Base-by-base conservation (phyloP, 2,888 invertebrate species). In the Nomada goodeniana region DNA sequence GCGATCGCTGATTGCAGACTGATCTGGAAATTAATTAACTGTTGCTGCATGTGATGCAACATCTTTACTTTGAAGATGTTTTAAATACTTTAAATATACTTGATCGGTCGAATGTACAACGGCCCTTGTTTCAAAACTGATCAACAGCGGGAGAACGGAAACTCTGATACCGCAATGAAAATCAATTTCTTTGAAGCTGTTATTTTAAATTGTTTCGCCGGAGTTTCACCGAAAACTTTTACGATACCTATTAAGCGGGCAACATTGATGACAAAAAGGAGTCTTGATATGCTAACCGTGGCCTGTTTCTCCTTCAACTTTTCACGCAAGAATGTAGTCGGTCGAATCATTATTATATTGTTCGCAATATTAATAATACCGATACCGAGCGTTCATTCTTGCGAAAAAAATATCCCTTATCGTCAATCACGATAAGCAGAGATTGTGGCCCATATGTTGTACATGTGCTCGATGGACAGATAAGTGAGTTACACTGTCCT, bases 371-470 rank as follows among this genome's bases (percentile, higher is more conserved):
- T 85, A 79, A 83, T 80, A 82, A 86, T 83, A 80, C 67, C 82
- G 89, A 86, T 88, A 88, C 64, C 63, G 7, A 36, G 23, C 65
- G 81, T 86, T 44, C 50, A 65, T 72, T 88, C 80, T 88, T 82
- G 85, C 85, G 63, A 80, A 80, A 85, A 87, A 86, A 84, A 83
- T 87, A 78, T 23, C 60, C 75, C 85, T 91, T 91, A 91, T 91
- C 91, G 73, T 42, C 50, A 76, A 79, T 84, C 86, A 80, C 79
- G 91, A 91, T 91, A 91, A 91, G 89, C 53, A 15, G 81, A 91
- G 91, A 91, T 91, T 91, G 91, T 85, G 81, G 85, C 61, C 89
- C 91, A 90, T 90, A 91, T 91, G 91, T 88, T 89, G 89, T 88
- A 78, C 79, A 81, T 84, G 85, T 88, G 83, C 82, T 77, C 65